These are phyloP conservation scores for Eretmochelys imbricata DNA, from an alignment of 2,113 vertebrate genomes.

Conservation along the genomic window DNA sequence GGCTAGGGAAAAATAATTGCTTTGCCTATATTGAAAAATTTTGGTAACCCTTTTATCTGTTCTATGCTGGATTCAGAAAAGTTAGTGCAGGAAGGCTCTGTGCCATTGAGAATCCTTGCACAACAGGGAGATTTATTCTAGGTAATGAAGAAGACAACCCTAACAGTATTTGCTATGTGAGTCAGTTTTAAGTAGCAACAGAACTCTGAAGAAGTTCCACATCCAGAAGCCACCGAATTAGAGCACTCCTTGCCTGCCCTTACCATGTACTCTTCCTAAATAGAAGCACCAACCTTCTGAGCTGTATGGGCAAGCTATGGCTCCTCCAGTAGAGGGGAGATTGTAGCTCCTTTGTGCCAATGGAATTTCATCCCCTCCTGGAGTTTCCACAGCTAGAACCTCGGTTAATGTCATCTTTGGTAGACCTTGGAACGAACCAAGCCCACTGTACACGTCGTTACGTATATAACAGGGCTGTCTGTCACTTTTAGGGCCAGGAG, in stretches of 20 bases:
- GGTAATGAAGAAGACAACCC: neutral
- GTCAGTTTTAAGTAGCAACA: neutral
- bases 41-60: neutral
- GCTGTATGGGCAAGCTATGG: neutral
- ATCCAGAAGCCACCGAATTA: neutral
- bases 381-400: neutral
- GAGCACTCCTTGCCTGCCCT: neutral
- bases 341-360: neutral
- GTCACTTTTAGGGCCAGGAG: neutral
- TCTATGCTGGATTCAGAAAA: too few relatives aligned
- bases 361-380: neutral
- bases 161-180: neutral
- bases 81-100: too few relatives aligned
- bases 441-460: neutral
- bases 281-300: too few relatives aligned
- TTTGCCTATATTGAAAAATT: neutral
- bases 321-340: neutral
- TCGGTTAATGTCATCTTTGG: neutral
- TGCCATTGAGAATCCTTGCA: neutral
- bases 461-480: neutral
- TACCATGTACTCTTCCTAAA: too few relatives aligned
- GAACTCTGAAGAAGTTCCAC: neutral
- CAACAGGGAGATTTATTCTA: neutral
- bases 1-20: accelerated
- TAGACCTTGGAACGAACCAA: neutral